Evolutionary conservation across 2,113 vertebrate species (phyloP).

Genomic region (Leuciscus idus): DNA sequence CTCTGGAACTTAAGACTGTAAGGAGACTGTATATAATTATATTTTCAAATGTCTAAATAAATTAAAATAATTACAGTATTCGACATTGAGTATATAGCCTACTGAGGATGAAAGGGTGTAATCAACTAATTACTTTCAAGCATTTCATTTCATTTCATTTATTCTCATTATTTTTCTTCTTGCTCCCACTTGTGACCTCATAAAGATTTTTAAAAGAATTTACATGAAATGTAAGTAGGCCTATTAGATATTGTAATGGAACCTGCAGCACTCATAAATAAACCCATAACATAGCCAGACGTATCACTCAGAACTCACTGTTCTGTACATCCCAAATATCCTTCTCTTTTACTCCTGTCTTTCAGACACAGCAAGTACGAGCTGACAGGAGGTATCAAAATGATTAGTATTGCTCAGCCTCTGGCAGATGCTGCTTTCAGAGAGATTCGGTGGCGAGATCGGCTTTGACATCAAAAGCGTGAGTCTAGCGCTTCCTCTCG

Average conservation of each 20-base stretch:
- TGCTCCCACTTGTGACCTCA: not conserved
- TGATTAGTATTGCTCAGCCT: constrained; percentile 26
- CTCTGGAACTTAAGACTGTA: not conserved
- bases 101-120: not conserved
- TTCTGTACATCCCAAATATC: not conserved
- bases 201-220: not conserved
- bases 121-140: constrained; percentile 24
- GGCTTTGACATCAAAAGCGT: constrained; percentile 49
- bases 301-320: not conserved
- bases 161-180: not conserved
- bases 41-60: constrained; percentile 34
- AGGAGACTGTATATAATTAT: not conserved
- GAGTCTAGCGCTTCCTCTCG: constrained; percentile 49
- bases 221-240: not conserved
- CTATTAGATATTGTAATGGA: not conserved
- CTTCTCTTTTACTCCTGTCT: not conserved
- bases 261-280: not conserved
- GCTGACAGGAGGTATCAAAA: constrained; percentile 39
- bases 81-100: not conserved
- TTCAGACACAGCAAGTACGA: constrained; percentile 31
- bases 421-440: constrained; percentile 23
- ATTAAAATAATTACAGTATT: constrained; percentile 13
- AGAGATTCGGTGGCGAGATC: constrained; percentile 14
- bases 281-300: not conserved
- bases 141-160: not conserved